These are phyloP conservation scores for Villa cingulata DNA, from an alignment of 2,888 invertebrate species.

Conservation along the genomic window DNA sequence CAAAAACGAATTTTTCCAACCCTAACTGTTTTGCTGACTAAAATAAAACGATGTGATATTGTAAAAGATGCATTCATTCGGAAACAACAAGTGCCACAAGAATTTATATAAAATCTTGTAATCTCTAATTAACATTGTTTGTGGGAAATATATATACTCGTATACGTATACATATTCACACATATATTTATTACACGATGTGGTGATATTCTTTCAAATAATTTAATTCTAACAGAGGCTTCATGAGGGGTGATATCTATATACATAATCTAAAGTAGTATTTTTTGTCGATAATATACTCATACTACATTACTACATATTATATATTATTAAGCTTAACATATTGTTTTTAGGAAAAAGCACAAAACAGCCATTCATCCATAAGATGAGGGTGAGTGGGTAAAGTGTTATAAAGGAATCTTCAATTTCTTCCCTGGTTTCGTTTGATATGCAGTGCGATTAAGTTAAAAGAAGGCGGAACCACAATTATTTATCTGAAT, in stretches of 20 bases:
- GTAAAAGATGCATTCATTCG: constrained; percentile 8
- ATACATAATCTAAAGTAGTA: too few relatives aligned
- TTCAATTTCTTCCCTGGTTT: background rate
- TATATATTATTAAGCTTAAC: too few relatives aligned
- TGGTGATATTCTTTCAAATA: too few relatives aligned
- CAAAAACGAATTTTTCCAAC: too few relatives aligned
- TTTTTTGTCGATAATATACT: too few relatives aligned
- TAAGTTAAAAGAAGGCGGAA: background rate
- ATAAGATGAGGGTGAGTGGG: constrained; percentile 5
- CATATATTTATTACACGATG: too few relatives aligned
- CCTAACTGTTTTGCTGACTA: too few relatives aligned
- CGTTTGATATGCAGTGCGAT: too few relatives aligned
- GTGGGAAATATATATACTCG: constrained; percentile 6
- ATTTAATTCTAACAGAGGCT: too few relatives aligned
- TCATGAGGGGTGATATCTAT: background rate
- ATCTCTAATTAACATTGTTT: constrained; percentile 16
- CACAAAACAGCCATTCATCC: too few relatives aligned
- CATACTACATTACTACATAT: too few relatives aligned
- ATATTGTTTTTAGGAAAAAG: background rate
- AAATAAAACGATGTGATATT: too few relatives aligned
- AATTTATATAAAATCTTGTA: constrained; percentile 9
- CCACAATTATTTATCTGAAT: background rate
- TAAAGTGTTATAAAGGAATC: constrained; percentile 4
- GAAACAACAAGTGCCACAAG: constrained; percentile 14
- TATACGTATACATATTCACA: background rate